A percentile compares a stretch with the other conserved stretches of the same genome.
phyloP scores from a whole-genome alignment of 2,113 vertebrate genomes.

The Pongo pygmaeus region DNA sequence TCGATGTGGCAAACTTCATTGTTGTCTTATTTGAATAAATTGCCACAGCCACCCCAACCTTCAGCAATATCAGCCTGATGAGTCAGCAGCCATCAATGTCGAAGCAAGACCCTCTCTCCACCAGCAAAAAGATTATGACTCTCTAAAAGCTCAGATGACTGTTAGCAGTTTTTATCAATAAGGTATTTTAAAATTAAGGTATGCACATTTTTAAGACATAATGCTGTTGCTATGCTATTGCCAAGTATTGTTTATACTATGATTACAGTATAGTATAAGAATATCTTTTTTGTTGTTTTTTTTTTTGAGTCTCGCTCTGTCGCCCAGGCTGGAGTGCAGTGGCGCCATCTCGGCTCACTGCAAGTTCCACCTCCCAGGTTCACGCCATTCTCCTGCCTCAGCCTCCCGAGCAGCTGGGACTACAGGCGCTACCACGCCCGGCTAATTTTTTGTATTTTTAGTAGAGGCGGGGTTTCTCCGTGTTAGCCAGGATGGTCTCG shows the following conservation, averaged over 20 bases:
- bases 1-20: neutral
- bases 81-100: neutral
- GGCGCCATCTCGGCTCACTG: too few relatives aligned
- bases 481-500: too few relatives aligned
- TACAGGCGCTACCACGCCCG: too few relatives aligned
- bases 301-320: too few relatives aligned
- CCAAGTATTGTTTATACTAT: too few relatives aligned
- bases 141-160: neutral
- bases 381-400: too few relatives aligned
- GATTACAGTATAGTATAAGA: neutral
- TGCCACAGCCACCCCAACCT: neutral
- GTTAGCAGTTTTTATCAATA: neutral
- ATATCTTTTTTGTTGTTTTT: neutral
- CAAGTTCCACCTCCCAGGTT: too few relatives aligned
- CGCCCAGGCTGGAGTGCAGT: too few relatives aligned
- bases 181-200: neutral
- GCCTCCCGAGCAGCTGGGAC: too few relatives aligned
- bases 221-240: neutral
- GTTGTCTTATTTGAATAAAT: neutral
- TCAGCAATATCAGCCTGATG: neutral
- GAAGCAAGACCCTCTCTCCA: neutral
- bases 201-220: neutral
- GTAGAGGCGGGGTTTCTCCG: too few relatives aligned
- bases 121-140: neutral
- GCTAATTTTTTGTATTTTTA: too few relatives aligned